Base-by-base conservation (phyloP, 2,888 invertebrate species). In the Electrophaes corylata region DNA sequence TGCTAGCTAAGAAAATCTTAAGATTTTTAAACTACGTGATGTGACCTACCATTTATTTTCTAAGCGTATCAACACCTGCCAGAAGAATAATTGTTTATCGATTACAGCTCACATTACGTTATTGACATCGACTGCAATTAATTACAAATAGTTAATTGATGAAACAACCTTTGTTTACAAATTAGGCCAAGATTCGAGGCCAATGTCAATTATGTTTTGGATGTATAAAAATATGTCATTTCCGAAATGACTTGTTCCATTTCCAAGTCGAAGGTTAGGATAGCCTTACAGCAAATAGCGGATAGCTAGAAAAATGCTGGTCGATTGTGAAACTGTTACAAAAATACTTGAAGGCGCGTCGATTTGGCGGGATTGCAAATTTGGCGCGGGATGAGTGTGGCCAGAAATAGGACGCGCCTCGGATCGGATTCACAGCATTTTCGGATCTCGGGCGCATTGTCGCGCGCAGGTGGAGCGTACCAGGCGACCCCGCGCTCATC, bases 321-420 rank as follows among this genome's bases (percentile, higher is more conserved):
- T 69, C 60, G 81, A 83, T 91, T 91, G 83, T 85, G 91, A 90
- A 91, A 90, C 83, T 66, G 78, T 78, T 85, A 87, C 87, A 78
- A 87, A 90, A 90, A 91, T 90, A 91, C 79, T 72, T 79, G 76
- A 77, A 81, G 83, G 81, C 86, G 84, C 82, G 85, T 87, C 85
- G 84, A 86, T 84, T 89, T 88, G 84, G 86, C 84, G 84, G 84
- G 84, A 85, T 90, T 83, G 91, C 91, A 89, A 90, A 90, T 90
- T 91, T 91, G 91, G 91, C 90, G 79, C 89, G 89, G 74, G 84
- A 78, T 78, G 86, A 75, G 84, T 70, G 82, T 71, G 74, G 78
- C 81, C 81, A 71, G 81, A 91, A 91, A 91, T 91, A 91, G 89
- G 63, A 60, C 72, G 75, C 81, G 78, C 61, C 78, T 80, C 81